Percentiles rank a stretch among this genome's conserved stretches.
These are phyloP conservation scores for Hydriomena furcata DNA, from an alignment of 2,888 invertebrate species.

Conservation along the genomic window DNA sequence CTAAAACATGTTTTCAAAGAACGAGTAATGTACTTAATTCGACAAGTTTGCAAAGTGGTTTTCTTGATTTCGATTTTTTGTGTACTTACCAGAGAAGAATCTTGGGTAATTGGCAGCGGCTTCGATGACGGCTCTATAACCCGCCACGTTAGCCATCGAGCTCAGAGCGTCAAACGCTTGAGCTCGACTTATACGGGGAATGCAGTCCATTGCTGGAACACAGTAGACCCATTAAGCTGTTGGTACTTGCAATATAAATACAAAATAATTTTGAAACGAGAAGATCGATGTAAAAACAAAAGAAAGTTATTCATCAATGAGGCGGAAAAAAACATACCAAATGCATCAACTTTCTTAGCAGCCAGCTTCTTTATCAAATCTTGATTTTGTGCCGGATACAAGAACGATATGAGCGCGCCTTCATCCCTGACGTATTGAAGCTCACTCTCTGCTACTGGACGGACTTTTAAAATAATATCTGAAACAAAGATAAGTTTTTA, in stretches of 20 bases:
- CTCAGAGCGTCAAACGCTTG: slow-evolving; percentile 95
- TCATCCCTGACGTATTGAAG: slow-evolving; percentile 85
- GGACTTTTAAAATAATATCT: slow-evolving; percentile 92
- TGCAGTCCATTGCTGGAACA: slow-evolving; percentile 91
- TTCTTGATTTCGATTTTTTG: not conserved
- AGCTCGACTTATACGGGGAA: slow-evolving; percentile 93
- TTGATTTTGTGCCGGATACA: slow-evolving; percentile 93
- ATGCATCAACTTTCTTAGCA: slow-evolving; percentile 88
- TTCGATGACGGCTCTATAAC: slow-evolving; percentile 94
- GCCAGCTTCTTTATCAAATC: slow-evolving; percentile 87
- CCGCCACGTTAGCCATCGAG: slow-evolving; percentile 96
- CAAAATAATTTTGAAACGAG: too few relatives aligned
- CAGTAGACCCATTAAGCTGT: slow-evolving; percentile 12
- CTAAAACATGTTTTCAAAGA: slow-evolving; percentile 12
- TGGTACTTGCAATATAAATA: too few relatives aligned
- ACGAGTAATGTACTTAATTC: not conserved
- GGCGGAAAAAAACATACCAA: slow-evolving; percentile 89
- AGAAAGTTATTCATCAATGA: not conserved
- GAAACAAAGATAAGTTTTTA: slow-evolving; percentile 49
- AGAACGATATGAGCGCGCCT: slow-evolving; percentile 90
- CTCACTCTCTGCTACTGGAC: slow-evolving; percentile 87
- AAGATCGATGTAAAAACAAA: not conserved
- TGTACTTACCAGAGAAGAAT: slow-evolving; percentile 90
- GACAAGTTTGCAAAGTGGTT: not conserved
- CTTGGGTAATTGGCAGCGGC: slow-evolving; percentile 95